These are phyloP conservation scores for Heliconius nattereri DNA, from an alignment of 1,140 invertebrate genomes.

Conservation along the genomic window DNA sequence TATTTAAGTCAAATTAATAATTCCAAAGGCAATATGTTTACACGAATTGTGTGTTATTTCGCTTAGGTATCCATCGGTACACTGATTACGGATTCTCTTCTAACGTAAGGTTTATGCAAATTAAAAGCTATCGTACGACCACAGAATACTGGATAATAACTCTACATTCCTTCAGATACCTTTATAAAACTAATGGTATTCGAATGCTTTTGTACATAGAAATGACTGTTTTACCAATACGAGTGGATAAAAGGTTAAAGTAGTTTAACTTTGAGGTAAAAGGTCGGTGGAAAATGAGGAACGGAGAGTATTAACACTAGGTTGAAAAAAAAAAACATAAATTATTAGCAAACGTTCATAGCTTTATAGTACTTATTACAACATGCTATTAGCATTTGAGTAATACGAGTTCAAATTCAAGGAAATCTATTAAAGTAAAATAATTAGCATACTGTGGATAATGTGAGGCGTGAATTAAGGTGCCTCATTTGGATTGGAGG, in stretches of 20 bases:
- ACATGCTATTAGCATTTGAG: not conserved
- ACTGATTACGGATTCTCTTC: constrained; percentile 52
- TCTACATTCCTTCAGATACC: constrained; percentile 29
- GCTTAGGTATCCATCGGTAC: not conserved
- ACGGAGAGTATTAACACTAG: too few relatives aligned
- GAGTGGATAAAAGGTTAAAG: not conserved
- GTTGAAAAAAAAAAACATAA: too few relatives aligned
- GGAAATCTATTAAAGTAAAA: not conserved
- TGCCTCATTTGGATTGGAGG: not conserved
- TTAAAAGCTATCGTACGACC: constrained; percentile 43
- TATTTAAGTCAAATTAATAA: too few relatives aligned
- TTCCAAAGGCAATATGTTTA: not conserved
- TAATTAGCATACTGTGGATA: not conserved
- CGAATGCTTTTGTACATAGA: constrained; percentile 21
- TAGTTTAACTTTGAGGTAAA: too few relatives aligned
- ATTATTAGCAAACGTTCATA: too few relatives aligned
- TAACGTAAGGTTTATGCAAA: constrained; percentile 59
- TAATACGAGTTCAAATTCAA: not conserved
- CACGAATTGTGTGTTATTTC: not conserved
- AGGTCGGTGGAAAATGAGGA: too few relatives aligned
- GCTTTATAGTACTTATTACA: too few relatives aligned
- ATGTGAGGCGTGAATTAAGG: not conserved
- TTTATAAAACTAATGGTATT: constrained; percentile 33
- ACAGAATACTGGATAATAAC: constrained; percentile 45
- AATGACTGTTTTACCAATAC: constrained; percentile 4